phyloP scores from a whole-genome alignment of 2,888 invertebrate genomes.

The Lycophotia porphyrea region DNA sequence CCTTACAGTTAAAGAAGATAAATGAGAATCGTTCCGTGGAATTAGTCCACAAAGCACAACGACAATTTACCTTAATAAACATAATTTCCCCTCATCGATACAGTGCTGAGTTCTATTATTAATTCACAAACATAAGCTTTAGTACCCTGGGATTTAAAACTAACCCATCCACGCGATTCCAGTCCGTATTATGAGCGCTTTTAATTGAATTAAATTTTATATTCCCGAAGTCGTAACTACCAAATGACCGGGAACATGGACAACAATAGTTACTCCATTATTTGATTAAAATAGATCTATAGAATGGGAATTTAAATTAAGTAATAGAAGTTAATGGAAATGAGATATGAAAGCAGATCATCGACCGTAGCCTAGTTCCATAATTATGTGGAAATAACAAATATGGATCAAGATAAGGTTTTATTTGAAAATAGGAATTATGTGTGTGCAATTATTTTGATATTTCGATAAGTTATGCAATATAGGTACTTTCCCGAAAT shows the following conservation, averaged over 20 bases:
- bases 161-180: conserved; percentile 31
- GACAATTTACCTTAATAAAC: neutral
- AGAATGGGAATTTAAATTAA: conserved; percentile 56
- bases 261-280: conserved; percentile 52
- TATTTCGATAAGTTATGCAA: neutral
- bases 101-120: conserved; percentile 25
- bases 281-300: conserved; percentile 59
- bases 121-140: conserved; percentile 24
- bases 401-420: conserved; percentile 41
- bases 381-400: conserved; percentile 42
- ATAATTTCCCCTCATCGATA: neutral
- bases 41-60: neutral
- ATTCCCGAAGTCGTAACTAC: conserved; percentile 48
- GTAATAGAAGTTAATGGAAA: conserved; percentile 58
- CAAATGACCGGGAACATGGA: conserved; percentile 46
- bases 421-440: neutral
- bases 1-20: neutral
- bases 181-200: conserved; percentile 34
- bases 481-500: neutral
- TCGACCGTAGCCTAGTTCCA: conserved; percentile 59
- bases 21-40: neutral
- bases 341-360: conserved; percentile 56
- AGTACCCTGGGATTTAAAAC: conserved; percentile 52
- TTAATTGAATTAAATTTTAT: conserved; percentile 60
- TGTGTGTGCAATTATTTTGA: neutral